A percentile compares a stretch with the other conserved stretches of the same genome.
phyloP scores from a whole-genome alignment of 64 coral and sea anemone species.

The Montipora foliosa region DNA sequence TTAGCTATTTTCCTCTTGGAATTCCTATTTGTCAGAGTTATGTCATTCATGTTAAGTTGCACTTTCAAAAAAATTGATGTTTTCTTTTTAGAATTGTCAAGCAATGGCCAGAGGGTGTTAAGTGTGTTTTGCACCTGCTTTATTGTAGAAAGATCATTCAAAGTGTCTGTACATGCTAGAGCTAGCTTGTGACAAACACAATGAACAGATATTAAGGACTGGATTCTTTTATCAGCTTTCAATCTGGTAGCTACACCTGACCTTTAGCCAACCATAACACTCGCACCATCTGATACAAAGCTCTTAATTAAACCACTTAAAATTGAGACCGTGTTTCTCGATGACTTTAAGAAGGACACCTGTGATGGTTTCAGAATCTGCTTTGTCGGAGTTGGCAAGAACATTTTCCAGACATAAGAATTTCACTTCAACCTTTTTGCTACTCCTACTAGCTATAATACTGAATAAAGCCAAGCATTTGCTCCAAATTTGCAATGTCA shows the following conservation, averaged over 20 bases:
- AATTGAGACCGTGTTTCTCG: conserved; percentile 7
- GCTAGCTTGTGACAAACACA: conserved; percentile 32
- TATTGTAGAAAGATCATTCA: conserved; percentile 27
- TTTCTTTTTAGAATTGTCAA: conserved; percentile 20
- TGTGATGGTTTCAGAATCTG: conserved; percentile 6
- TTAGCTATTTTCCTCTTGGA: conserved; percentile 10
- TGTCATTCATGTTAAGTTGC: conserved; percentile 15
- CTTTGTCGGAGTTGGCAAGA: neutral
- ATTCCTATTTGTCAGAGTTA: conserved; percentile 14
- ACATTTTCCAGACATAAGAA: neutral
- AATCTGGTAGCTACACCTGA: conserved; percentile 14
- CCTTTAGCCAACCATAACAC: conserved; percentile 3
- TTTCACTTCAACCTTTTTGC: conserved; percentile 13
- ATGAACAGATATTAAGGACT: conserved; percentile 4
- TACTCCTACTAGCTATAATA: neutral
- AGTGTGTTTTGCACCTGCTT: conserved; percentile 18
- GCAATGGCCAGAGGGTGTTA: conserved; percentile 18
- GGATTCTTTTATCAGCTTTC: conserved; percentile 18
- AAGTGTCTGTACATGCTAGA: conserved; percentile 27
- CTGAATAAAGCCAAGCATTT: conserved; percentile 3
- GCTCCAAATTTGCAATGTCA: conserved; percentile 19
- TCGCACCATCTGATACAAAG: neutral
- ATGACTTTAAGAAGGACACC: conserved; percentile 22
- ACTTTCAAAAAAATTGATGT: conserved; percentile 3
- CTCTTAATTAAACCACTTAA: neutral